Evolutionary conservation across 2,888 invertebrate species (phyloP).

Genomic region (Tipula unca): DNA sequence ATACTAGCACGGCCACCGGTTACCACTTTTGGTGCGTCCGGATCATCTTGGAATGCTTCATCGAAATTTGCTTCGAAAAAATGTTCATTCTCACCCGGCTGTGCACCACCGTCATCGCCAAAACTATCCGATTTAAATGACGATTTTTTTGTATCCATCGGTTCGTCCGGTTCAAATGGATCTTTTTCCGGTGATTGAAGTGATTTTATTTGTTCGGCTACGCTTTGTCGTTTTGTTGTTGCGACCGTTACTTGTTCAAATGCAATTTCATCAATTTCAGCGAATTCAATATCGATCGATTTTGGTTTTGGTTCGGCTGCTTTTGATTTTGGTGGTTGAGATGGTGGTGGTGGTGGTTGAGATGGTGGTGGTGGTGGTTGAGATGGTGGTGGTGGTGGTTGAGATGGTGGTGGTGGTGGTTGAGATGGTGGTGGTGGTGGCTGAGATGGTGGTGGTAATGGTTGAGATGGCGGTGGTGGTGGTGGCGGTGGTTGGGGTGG

Average conservation of each 20-base stretch:
- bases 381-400: background rate
- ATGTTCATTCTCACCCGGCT: conserved; percentile 21
- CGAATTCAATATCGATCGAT: background rate
- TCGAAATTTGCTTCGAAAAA: conserved; percentile 42
- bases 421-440: background rate
- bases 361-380: background rate
- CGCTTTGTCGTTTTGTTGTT: background rate
- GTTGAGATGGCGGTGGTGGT: background rate
- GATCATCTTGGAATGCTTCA: conserved; percentile 44
- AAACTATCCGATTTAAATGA: background rate
- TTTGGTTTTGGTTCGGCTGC: background rate
- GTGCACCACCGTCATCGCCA: background rate
- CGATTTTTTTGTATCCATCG: background rate
- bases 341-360: background rate
- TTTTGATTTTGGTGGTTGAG: background rate
- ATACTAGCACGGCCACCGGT: conserved; percentile 74
- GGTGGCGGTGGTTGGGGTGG: background rate
- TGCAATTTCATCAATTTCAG: background rate
- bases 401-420: background rate
- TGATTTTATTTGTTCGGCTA: background rate
- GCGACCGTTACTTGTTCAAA: background rate
- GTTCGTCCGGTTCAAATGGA: conserved; percentile 1
- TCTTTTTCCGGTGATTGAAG: background rate
- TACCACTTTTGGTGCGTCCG: conserved; percentile 53
- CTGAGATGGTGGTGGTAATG: background rate